Conservation (phyloP, 2,797 vertebrate genomes). For the Hippocampus kuda region DNA sequence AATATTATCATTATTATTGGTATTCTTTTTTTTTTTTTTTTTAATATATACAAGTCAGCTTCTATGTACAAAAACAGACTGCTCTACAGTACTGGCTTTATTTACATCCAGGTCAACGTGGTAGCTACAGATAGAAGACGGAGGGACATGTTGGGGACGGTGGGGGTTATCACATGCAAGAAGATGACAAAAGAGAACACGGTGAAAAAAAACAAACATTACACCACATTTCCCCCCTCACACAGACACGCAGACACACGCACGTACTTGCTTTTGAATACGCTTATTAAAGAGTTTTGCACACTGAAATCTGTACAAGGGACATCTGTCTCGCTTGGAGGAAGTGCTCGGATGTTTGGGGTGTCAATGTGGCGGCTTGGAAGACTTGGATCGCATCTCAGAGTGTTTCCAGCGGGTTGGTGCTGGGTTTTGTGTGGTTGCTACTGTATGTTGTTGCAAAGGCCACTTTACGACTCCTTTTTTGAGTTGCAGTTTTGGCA, state of each 20-base stretch:
- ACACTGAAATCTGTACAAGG: conserved; percentile 2
- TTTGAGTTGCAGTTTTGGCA: no score
- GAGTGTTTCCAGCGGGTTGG: conserved; percentile 32
- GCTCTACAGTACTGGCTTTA: conserved; percentile 63
- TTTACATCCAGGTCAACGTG: conserved; percentile 58
- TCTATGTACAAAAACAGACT: conserved; percentile 51
- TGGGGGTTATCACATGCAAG: conserved; percentile 53
- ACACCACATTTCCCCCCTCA: conserved; percentile 36
- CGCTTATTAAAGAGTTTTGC: conserved; percentile 50
- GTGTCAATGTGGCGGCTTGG: neutral
- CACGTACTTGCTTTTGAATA: conserved; percentile 52
- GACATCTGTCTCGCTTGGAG: conserved; percentile 18
- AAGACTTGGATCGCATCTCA: conserved; percentile 61
- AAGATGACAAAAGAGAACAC: conserved; percentile 52
- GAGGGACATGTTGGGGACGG: conserved; percentile 19
- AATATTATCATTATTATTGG: conserved; percentile 11
- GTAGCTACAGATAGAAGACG: conserved; percentile 50
- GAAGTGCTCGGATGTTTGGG: conserved; percentile 30
- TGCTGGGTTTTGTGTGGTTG: conserved; percentile 25
- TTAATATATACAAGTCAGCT: conserved; percentile 72
- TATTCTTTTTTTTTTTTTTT: neutral
- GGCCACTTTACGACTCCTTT: conserved; percentile 13
- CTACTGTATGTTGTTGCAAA: conserved; percentile 33
- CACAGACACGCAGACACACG: conserved; percentile 6
- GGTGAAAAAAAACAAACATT: conserved; percentile 43